Evolutionary conservation across 2,113 vertebrate species (phyloP).

Genomic region (Ctenodactylus gundi): DNA sequence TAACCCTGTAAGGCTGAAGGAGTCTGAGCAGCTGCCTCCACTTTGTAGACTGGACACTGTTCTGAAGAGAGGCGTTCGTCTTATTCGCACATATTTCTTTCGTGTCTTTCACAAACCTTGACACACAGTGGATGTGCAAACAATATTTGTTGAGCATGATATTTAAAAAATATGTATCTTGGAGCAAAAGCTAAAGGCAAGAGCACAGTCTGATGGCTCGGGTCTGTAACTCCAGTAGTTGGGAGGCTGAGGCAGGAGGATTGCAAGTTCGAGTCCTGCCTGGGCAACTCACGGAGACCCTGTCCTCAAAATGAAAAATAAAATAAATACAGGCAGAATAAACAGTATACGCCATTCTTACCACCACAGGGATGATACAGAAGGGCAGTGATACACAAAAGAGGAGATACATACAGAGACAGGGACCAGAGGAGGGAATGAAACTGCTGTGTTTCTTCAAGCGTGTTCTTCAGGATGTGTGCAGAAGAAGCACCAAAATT

Average conservation of each 20-base stretch:
- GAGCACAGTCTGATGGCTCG: too few relatives aligned
- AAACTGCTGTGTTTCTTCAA: not conserved
- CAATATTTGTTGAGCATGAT: not conserved
- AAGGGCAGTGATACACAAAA: not conserved
- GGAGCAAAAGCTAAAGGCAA: not conserved
- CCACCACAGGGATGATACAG: not conserved
- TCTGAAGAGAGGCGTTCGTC: not conserved
- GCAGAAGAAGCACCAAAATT: not conserved
- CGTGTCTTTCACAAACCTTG: not conserved
- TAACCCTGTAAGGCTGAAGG: not conserved
- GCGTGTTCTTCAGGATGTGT: not conserved
- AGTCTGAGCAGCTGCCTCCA: not conserved
- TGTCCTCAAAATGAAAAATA: too few relatives aligned
- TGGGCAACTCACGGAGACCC: too few relatives aligned
- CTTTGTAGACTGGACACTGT: not conserved
- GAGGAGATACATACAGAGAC: not conserved
- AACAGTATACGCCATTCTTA: not conserved
- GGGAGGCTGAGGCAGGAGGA: too few relatives aligned
- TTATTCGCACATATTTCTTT: not conserved
- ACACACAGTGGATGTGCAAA: not conserved
- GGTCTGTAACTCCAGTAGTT: too few relatives aligned
- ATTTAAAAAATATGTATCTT: conserved; percentile 9
- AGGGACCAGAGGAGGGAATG: not conserved
- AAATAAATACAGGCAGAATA: too few relatives aligned
- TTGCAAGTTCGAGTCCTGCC: too few relatives aligned